Conservation (phyloP, 2,113 vertebrate species). For the Gambusia holbrooki region DNA sequence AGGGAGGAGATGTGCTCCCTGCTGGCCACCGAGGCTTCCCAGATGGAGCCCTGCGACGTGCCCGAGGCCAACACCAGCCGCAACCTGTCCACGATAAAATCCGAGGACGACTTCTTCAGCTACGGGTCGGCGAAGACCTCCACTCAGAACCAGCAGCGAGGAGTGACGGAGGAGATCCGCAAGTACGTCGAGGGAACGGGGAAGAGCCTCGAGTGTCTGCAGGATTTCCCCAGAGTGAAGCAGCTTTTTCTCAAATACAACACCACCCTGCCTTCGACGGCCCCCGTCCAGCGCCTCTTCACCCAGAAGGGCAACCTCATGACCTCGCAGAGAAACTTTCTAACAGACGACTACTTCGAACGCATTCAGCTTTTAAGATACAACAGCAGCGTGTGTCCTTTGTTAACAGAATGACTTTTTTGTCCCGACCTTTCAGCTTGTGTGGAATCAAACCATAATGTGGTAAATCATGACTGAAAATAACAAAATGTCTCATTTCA, state of each 20-base stretch:
- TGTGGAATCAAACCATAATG: conserved; percentile 45
- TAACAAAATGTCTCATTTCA: conserved; percentile 24
- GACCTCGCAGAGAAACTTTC: conserved; percentile 71
- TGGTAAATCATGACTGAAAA: conserved; percentile 28
- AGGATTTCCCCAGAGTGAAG: conserved; percentile 77
- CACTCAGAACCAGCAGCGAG: conserved; percentile 57
- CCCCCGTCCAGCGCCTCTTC: conserved; percentile 77
- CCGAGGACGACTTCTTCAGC: conserved; percentile 78
- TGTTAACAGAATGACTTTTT: conserved; percentile 37
- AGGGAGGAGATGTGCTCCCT: conserved; percentile 72
- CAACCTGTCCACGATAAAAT: conserved; percentile 59
- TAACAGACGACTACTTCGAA: conserved; percentile 79
- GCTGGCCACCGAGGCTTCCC: conserved; percentile 69
- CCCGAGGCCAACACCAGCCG: conserved; percentile 38
- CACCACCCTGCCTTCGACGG: conserved; percentile 77
- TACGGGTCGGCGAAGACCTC: conserved; percentile 63
- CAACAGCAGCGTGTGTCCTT: conserved; percentile 69
- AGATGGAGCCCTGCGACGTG: conserved; percentile 58
- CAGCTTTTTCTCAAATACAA: conserved; percentile 79
- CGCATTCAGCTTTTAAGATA: conserved; percentile 77
- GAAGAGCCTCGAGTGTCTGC: conserved; percentile 77
- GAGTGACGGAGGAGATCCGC: conserved; percentile 69
- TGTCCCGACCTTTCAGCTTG: conserved; percentile 14
- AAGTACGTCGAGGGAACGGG: conserved; percentile 75
- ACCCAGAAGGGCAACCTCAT: conserved; percentile 74